A percentile compares a stretch with the other conserved stretches of the same genome.
Conservation (phyloP, 2,797 vertebrate genomes). For the Trachops cirrhosus region DNA sequence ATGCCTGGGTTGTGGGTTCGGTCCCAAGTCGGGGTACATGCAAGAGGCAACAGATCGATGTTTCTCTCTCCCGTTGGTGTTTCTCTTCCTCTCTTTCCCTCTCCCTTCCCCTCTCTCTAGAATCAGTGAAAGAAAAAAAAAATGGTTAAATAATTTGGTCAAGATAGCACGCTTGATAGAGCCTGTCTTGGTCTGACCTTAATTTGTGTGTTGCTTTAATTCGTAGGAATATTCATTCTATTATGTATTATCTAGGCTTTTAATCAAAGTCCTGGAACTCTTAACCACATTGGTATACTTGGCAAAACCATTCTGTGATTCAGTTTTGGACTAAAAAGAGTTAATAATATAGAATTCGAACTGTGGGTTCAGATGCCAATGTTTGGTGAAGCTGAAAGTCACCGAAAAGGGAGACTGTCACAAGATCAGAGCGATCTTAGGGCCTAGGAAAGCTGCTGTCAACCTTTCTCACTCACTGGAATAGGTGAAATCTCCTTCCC, state of each 20-base stretch:
- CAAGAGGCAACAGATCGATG: neutral
- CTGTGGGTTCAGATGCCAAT: neutral
- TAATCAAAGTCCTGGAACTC: neutral
- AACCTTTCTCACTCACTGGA: neutral
- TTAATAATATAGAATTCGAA: neutral
- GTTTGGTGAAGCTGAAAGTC: neutral
- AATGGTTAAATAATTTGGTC: neutral
- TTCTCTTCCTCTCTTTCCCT: neutral
- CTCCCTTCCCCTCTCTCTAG: neutral
- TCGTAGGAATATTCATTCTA: neutral
- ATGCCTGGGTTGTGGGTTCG: neutral
- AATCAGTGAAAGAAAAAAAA: neutral
- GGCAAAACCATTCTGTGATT: neutral
- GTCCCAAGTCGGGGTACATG: neutral
- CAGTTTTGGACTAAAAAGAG: slow-evolving; percentile 1
- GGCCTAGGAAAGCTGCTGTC: neutral
- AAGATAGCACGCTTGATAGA: neutral
- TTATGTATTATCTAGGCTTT: neutral
- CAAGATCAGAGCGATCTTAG: neutral
- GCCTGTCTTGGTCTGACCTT: neutral
- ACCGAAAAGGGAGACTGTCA: neutral
- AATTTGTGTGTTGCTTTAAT: slow-evolving; percentile 1
- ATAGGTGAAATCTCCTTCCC: neutral
- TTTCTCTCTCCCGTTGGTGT: neutral
- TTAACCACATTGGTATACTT: neutral